Base-by-base conservation (phyloP, 2,797 vertebrate species). In the Pseudochromis fuscus region DNA sequence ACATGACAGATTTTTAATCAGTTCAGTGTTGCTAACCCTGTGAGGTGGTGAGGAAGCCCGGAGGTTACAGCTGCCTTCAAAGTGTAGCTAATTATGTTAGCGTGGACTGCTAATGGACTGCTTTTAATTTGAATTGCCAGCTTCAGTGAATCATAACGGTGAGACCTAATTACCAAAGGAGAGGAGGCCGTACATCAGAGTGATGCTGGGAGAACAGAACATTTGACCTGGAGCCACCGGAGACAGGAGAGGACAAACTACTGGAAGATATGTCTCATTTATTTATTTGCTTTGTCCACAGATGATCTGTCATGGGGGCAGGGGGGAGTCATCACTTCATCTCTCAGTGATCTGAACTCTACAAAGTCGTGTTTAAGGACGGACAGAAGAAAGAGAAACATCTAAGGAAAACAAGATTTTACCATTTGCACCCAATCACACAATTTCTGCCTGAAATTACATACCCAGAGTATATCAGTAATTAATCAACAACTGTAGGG, bases 61-160 rank as follows among this genome's bases (percentile, higher is more conserved):
- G 49, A 59, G 77, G 76, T 59, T 82, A 81, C 61, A 70, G 78
- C 67, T 71, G 53, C 77, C 73, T 82, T 82, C 70, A 82, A 77
- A 77, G 72, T 75, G 80, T 51, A 30, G 72, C 83, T 88, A 87
- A 88, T 90, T 85, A 84, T 67, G 77, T 81, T 81, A 84, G 67
- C 66, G 13, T 18, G 1, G 46, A 74, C 65, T 56, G 78, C 76
- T 86, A 85, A 85, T 87, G 83, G 62, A 72, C 74, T 77, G 70
- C 80, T 87, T 81, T 85, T 84, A 90, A 85, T 86, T 65, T 79
- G 75, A 81, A 83, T 65, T 79, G 84, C 87, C 87, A 87, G 76
- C 74, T 69, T 74, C 81, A 84, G 57, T 86, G 76, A 85, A 71
- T 90, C 82, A 85, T 81, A 67, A 84, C 67, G 44, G 81, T 79